Conservation (phyloP, 1,140 invertebrate genomes). For the Euborellia annulipes region DNA sequence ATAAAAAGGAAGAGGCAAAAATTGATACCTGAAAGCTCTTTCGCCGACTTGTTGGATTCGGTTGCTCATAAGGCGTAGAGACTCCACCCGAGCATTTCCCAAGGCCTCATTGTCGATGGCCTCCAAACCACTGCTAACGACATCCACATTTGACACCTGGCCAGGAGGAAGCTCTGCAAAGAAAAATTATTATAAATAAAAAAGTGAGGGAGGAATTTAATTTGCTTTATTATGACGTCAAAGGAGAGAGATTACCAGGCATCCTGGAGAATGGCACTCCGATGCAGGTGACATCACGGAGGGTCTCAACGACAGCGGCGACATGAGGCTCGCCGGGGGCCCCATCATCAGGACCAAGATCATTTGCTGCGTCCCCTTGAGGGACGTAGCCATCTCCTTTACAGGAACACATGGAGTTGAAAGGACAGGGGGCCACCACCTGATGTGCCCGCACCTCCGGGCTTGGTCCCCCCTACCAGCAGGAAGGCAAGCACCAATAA, state of each 20-base stretch:
- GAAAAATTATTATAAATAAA: no score
- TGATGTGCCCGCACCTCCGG: not conserved
- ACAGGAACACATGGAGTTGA: slow-evolving; percentile 46
- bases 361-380: slow-evolving; percentile 23
- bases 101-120: slow-evolving; percentile 33
- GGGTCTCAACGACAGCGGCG: not conserved
- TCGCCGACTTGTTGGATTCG: slow-evolving; percentile 26
- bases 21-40: slow-evolving; percentile 23
- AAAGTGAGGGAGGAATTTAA: no score
- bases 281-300: slow-evolving; percentile 42
- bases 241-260: no score
- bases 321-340: no score
- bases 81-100: slow-evolving; percentile 28
- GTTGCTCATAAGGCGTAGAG: slow-evolving; percentile 36
- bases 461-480: not conserved
- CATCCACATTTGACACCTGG: slow-evolving; percentile 35
- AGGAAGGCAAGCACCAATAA: not conserved
- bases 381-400: slow-evolving; percentile 36
- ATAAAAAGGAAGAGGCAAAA: no score
- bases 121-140: slow-evolving; percentile 35
- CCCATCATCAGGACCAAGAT: no score
- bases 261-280: slow-evolving; percentile 42
- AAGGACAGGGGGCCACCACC: slow-evolving; percentile 30
- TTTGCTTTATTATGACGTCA: no score
- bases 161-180: slow-evolving; percentile 31